phyloP scores from a whole-genome alignment of 1,140 invertebrate species.

The Amyelois transitella region DNA sequence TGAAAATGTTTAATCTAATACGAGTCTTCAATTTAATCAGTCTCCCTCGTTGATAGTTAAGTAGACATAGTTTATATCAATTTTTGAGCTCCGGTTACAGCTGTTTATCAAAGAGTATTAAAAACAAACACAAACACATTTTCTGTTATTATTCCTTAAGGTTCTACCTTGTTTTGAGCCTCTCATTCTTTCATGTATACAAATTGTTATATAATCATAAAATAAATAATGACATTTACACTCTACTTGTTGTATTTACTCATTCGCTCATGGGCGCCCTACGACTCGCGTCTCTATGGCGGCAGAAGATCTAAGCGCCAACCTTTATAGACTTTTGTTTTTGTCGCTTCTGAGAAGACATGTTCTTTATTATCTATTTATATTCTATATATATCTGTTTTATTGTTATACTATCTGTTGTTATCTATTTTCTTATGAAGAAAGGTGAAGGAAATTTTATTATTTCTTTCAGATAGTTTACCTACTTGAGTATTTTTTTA shows the following conservation, averaged over 20 bases:
- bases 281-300: constrained; percentile 17
- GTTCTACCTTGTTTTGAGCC: too few species aligned
- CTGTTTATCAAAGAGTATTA: too few species aligned
- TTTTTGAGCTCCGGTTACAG: too few species aligned
- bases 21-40: too few species aligned
- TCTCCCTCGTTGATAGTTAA: too few species aligned
- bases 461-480: not conserved
- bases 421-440: too few species aligned
- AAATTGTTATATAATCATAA: not conserved
- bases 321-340: not conserved
- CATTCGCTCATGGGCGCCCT: not conserved
- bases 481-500: not conserved
- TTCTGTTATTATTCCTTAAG: too few species aligned
- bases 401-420: too few species aligned
- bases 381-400: not conserved
- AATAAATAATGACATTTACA: not conserved
- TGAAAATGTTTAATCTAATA: too few species aligned
- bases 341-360: not conserved
- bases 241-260: not conserved
- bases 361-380: not conserved
- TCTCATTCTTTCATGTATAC: too few species aligned
- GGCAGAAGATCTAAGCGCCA: constrained; percentile 10
- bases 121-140: too few species aligned
- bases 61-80: too few species aligned
- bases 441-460: not conserved